Evolutionary conservation across 2,888 invertebrate genomes (phyloP).

Genomic region (Hypercompe scribonia): DNA sequence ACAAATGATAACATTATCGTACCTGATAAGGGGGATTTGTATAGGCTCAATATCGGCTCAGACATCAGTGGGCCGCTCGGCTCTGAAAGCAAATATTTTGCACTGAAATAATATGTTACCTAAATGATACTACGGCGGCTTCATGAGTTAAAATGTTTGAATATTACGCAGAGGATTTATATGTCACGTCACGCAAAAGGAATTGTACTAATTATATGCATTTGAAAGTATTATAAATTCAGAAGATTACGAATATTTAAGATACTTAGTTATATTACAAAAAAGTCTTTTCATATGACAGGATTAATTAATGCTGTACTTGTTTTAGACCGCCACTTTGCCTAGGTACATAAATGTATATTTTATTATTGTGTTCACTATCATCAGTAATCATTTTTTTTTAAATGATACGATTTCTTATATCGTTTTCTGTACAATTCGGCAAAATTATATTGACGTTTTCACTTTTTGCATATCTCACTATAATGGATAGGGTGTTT

Average conservation of each 20-base stretch:
- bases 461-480: too few relatives aligned
- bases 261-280: background rate
- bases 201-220: background rate
- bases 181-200: background rate
- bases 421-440: too few relatives aligned
- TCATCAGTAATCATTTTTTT: too few relatives aligned
- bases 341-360: too few relatives aligned
- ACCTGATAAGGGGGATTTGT: conserved; percentile 85
- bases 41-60: conserved; percentile 83
- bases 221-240: background rate
- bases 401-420: too few relatives aligned
- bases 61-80: conserved; percentile 78
- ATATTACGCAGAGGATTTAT: background rate
- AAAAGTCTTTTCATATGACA: background rate
- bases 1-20: conserved; percentile 49
- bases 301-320: background rate
- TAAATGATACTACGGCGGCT: conserved; percentile 28
- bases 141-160: conserved; percentile 9
- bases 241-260: background rate
- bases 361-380: too few relatives aligned
- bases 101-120: conserved; percentile 17
- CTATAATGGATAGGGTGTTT: too few relatives aligned
- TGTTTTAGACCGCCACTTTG: too few relatives aligned
- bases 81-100: conserved; percentile 73
- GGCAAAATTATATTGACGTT: too few relatives aligned